Percentiles rank a stretch among this genome's conserved stretches.
These are phyloP conservation scores for Cantharis lateralis DNA, from an alignment of 2,888 invertebrate genomes.

Conservation along the genomic window DNA sequence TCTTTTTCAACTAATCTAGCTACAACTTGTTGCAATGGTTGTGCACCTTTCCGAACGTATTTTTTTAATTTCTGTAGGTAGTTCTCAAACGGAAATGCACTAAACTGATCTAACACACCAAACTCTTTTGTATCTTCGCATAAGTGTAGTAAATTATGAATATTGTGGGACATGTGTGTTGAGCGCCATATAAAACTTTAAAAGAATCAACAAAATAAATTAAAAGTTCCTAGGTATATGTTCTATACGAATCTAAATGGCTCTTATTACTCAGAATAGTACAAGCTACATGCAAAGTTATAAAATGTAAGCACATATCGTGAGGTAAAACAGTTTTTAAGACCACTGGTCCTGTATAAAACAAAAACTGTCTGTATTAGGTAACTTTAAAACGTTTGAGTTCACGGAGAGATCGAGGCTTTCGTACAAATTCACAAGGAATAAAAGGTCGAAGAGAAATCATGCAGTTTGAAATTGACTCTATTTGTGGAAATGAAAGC, in stretches of 20 bases:
- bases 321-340: slow-evolving; percentile 11
- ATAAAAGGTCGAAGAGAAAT: neutral
- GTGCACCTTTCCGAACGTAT: neutral
- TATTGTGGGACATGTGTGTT: slow-evolving; percentile 4
- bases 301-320: slow-evolving; percentile 19
- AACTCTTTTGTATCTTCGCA: neutral
- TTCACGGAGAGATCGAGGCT: slow-evolving; percentile 19
- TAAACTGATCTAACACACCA: slow-evolving; percentile 7
- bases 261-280: slow-evolving; percentile 4
- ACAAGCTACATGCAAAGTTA: slow-evolving; percentile 16
- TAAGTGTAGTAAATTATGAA: slow-evolving; percentile 5
- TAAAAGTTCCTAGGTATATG: slow-evolving; percentile 1
- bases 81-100: slow-evolving; percentile 8
- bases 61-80: slow-evolving; percentile 9
- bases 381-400: slow-evolving; percentile 30
- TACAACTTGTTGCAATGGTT: neutral
- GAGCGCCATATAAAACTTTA: slow-evolving; percentile 5
- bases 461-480: neutral
- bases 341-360: slow-evolving; percentile 25
- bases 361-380: slow-evolving; percentile 21
- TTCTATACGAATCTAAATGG: neutral
- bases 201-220: slow-evolving; percentile 6
- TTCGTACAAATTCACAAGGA: slow-evolving; percentile 24
- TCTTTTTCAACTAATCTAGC: neutral
- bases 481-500: neutral